Conservation (phyloP, 2,113 vertebrate genomes). For the Crotalus horridus region DNA sequence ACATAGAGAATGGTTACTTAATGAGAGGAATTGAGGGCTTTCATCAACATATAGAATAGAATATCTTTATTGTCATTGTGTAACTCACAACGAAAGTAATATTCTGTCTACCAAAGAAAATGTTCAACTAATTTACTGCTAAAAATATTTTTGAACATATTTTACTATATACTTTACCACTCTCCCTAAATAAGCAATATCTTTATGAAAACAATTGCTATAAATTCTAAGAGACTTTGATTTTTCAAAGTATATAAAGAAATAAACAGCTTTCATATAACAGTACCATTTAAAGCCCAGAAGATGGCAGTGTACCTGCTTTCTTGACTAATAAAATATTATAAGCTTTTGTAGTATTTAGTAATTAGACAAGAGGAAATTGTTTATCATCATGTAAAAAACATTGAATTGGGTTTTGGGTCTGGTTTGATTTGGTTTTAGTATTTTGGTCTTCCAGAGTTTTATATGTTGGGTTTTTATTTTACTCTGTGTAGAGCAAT, state of each 20-base stretch:
- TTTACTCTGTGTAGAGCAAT: background rate
- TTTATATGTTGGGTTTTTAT: background rate
- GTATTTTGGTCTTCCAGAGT: background rate
- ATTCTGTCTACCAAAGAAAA: background rate
- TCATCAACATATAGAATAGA: background rate
- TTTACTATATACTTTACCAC: background rate
- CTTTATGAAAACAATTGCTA: background rate
- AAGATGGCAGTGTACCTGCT: slow-evolving; percentile 46
- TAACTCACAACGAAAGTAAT: too few relatives aligned
- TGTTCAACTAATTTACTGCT: background rate
- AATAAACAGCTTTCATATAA: background rate
- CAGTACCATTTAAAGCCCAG: slow-evolving; percentile 11
- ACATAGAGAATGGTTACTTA: background rate
- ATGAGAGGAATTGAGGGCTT: background rate
- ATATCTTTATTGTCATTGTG: too few relatives aligned
- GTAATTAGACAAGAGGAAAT: background rate
- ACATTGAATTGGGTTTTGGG: background rate
- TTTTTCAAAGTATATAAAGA: background rate
- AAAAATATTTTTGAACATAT: background rate
- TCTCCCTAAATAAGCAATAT: background rate
- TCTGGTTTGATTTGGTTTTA: background rate
- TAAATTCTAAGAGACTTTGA: background rate
- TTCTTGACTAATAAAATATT: background rate
- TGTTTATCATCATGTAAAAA: background rate
- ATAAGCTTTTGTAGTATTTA: background rate